Percentiles rank a stretch among this genome's conserved stretches.
Evolutionary conservation across 2,888 invertebrate genomes (phyloP).

Genomic region (Willowsia nigromaculata): DNA sequence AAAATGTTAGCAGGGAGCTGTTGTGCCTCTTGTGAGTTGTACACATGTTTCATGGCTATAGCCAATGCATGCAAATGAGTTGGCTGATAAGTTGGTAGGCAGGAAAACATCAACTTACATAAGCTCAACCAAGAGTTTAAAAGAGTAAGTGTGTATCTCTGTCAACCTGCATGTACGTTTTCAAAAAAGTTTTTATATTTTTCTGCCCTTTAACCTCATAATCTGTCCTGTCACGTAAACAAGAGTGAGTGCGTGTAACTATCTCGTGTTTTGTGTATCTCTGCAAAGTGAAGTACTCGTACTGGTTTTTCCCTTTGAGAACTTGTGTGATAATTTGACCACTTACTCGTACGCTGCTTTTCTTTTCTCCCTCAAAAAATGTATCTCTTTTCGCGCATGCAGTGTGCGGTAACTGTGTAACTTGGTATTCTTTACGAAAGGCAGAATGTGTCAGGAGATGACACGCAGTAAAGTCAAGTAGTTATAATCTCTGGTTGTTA

Average conservation of each 20-base stretch:
- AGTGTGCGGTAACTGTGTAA: background rate
- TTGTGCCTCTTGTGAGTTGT: background rate
- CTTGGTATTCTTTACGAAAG: background rate
- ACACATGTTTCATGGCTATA: background rate
- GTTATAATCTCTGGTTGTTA: background rate
- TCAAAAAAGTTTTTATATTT: background rate
- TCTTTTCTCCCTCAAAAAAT: background rate
- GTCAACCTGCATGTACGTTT: background rate
- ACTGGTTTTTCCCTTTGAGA: constrained; percentile 5
- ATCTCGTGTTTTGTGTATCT: background rate
- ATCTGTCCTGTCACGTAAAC: constrained; percentile 56
- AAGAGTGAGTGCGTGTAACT: constrained; percentile 20
- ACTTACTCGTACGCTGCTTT: background rate
- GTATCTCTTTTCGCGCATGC: background rate
- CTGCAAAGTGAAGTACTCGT: background rate
- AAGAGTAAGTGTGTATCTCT: background rate
- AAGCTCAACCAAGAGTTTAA: background rate
- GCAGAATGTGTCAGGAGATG: background rate
- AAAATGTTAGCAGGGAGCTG: constrained; percentile 41
- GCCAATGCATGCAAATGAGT: background rate
- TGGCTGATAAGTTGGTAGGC: background rate
- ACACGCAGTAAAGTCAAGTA: background rate
- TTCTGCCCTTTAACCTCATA: constrained; percentile 65
- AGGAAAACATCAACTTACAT: background rate
- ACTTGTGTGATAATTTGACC: constrained; percentile 10